phyloP scores from a whole-genome alignment of 2,888 invertebrate genomes.

The Slavum lentiscoides region DNA sequence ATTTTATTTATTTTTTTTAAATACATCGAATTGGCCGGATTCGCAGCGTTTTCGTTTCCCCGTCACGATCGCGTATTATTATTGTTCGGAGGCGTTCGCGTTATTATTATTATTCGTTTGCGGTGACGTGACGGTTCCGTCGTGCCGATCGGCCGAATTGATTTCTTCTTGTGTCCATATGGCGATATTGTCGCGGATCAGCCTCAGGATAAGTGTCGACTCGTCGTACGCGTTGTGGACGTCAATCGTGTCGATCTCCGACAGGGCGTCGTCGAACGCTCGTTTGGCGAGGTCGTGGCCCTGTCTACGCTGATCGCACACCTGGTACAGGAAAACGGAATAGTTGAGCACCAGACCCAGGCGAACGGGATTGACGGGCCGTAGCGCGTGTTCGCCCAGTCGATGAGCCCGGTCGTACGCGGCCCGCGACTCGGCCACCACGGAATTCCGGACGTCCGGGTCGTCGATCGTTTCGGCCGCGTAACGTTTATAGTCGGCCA shows the following conservation, averaged over 20 bases:
- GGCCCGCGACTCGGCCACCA: slow-evolving; percentile 8
- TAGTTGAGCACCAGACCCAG: slow-evolving; percentile 41
- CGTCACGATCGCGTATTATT: not conserved
- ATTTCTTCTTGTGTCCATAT: slow-evolving; percentile 42
- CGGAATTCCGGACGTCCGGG: not conserved
- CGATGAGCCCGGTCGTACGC: slow-evolving; percentile 26
- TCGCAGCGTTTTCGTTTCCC: no score
- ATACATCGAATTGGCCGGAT: no score
- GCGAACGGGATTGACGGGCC: slow-evolving; percentile 28
- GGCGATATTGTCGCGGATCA: slow-evolving; percentile 35
- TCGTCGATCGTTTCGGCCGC: slow-evolving; percentile 18
- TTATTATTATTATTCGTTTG: no score
- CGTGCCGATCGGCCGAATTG: not conserved
- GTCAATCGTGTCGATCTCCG: slow-evolving; percentile 24
- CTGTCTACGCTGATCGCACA: slow-evolving; percentile 1
- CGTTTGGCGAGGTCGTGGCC: slow-evolving; percentile 37
- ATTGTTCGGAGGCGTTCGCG: no score
- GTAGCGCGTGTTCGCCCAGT: not conserved
- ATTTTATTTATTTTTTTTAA: no score
- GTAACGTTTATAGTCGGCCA: slow-evolving; percentile 37
- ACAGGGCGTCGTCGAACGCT: slow-evolving; percentile 27
- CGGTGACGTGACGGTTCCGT: not conserved
- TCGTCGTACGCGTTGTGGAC: not conserved
- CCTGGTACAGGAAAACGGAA: slow-evolving; percentile 43
- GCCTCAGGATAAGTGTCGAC: slow-evolving; percentile 22